Percentiles rank a stretch among this genome's conserved stretches.
Conservation (phyloP, 1,140 invertebrate species). For the Ptiloglossa arizonensis region DNA sequence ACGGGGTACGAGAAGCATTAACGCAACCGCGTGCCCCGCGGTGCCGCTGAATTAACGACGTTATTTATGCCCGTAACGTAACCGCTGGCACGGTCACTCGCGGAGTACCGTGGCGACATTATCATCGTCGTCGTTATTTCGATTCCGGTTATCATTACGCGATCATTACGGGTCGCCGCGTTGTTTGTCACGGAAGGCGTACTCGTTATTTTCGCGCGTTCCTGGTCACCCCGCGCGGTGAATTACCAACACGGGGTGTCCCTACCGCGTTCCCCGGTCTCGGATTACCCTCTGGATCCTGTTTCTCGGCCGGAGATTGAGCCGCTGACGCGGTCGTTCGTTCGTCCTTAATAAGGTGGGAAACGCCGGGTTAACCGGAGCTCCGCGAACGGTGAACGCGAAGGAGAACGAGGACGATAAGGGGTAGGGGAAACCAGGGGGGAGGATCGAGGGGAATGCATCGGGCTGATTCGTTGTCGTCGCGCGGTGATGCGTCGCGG, state of each 20-base stretch:
- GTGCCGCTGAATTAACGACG: slow-evolving; percentile 69
- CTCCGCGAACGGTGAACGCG: too few species aligned
- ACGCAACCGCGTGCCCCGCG: slow-evolving; percentile 56
- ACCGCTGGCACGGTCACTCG: slow-evolving; percentile 13
- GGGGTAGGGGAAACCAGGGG: too few species aligned
- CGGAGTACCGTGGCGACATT: slow-evolving; percentile 50
- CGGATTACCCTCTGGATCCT: slow-evolving; percentile 53
- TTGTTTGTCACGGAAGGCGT: slow-evolving; percentile 46
- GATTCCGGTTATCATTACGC: slow-evolving; percentile 64
- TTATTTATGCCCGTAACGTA: slow-evolving; percentile 66
- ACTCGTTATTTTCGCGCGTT: slow-evolving; percentile 59
- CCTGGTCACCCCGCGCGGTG: background rate
- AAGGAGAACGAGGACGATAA: too few species aligned
- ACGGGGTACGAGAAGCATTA: slow-evolving; percentile 40
- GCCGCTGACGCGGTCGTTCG: slow-evolving; percentile 40
- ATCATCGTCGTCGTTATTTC: slow-evolving; percentile 64
- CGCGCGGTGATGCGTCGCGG: background rate
- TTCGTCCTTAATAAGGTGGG: slow-evolving; percentile 62
- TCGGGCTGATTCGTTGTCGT: slow-evolving; percentile 14
- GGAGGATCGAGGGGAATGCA: too few species aligned
- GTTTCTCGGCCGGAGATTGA: slow-evolving; percentile 45
- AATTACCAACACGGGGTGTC: too few species aligned
- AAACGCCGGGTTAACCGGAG: slow-evolving; percentile 32
- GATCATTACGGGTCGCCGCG: slow-evolving; percentile 47
- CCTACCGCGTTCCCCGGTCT: slow-evolving; percentile 24